A percentile compares a stretch with the other conserved stretches of the same genome.
Evolutionary conservation across 1,140 invertebrate species (phyloP).

Genomic region (Bombus huntii): DNA sequence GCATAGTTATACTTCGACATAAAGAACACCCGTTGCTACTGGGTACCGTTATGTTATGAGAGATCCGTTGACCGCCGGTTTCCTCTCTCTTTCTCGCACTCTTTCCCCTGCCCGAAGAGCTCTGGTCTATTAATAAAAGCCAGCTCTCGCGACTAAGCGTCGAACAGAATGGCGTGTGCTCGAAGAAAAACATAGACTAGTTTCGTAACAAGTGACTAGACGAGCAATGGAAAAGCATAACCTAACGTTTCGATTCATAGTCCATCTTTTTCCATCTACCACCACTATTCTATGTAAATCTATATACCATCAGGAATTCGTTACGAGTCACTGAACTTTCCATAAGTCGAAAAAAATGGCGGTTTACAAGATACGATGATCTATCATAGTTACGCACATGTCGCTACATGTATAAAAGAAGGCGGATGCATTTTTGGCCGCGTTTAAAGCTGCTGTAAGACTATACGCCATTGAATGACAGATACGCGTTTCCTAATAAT

Average conservation of each 20-base stretch:
- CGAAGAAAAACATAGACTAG: conserved; percentile 52
- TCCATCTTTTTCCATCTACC: background rate
- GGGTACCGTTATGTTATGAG: conserved; percentile 43
- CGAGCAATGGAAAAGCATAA: background rate
- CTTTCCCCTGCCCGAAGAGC: conserved; percentile 47
- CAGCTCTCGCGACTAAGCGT: conserved; percentile 43
- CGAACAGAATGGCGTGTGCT: conserved; percentile 20
- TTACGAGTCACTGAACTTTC: conserved; percentile 13
- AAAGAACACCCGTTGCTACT: conserved; percentile 2
- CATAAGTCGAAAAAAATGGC: background rate
- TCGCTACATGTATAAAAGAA: background rate
- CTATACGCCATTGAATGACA: background rate
- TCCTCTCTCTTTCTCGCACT: conserved; percentile 8
- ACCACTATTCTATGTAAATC: background rate
- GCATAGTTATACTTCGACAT: background rate
- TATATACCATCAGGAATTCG: too few relatives aligned
- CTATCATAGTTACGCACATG: background rate
- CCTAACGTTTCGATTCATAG: background rate
- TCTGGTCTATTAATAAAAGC: conserved; percentile 74
- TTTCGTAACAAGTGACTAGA: conserved; percentile 55
- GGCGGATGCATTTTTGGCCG: background rate
- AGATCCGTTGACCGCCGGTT: conserved; percentile 17
- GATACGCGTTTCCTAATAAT: background rate
- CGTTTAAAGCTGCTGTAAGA: background rate
- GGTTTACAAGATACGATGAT: background rate